Conservation (phyloP, 2,113 vertebrate genomes). For the Cinclus mexicanus region DNA sequence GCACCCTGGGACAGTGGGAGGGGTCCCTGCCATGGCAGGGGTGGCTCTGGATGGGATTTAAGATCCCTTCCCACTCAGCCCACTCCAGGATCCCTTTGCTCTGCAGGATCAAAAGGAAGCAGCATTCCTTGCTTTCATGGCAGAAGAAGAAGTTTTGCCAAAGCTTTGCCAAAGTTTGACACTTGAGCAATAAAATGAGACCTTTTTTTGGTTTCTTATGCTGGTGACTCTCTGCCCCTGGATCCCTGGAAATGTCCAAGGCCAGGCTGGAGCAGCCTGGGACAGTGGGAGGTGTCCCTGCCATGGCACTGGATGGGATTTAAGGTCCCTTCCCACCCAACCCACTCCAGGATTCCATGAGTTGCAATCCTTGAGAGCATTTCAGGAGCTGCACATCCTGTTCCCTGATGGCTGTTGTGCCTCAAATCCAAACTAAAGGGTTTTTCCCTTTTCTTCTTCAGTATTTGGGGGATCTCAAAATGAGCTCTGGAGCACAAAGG, state of each 20-base stretch:
- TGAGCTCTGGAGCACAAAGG: not conserved
- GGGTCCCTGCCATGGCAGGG: too few species aligned
- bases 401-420: not conserved
- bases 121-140: too few species aligned
- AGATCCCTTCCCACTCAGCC: too few species aligned
- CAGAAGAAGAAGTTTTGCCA: too few species aligned
- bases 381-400: not conserved
- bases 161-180: too few species aligned
- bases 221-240: too few species aligned
- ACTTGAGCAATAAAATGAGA: too few species aligned
- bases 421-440: not conserved
- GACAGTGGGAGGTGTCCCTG: not conserved
- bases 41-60: too few species aligned
- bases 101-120: too few species aligned
- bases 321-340: not conserved
- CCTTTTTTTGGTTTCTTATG: too few species aligned
- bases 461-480: not conserved
- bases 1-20: too few species aligned
- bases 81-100: too few species aligned
- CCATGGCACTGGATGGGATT: not conserved
- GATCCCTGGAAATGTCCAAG: not conserved
- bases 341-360: not conserved
- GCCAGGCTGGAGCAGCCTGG: not conserved
- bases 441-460: not conserved
- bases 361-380: not conserved